Conservation (phyloP, 2,797 vertebrate genomes). For the Okamejei kenojei region DNA sequence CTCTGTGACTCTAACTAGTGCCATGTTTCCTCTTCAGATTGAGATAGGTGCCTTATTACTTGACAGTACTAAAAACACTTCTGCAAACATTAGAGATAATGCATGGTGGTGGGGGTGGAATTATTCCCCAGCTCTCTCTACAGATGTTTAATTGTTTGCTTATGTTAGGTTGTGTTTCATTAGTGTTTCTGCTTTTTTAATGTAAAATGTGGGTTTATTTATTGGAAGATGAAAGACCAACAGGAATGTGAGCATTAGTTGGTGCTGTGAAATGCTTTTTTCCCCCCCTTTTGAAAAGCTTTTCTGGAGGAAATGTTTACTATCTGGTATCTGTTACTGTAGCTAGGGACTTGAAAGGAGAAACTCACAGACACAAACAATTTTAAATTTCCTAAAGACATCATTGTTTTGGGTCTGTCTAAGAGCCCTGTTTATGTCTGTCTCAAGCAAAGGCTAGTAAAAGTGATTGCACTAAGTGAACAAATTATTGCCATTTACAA, state of each 20-base stretch:
- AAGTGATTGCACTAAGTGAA: constrained; percentile 19
- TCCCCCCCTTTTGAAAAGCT: not conserved
- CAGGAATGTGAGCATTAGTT: constrained; percentile 22
- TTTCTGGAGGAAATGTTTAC: not conserved
- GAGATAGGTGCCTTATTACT: constrained; percentile 4
- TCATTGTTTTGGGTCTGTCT: too few relatives aligned
- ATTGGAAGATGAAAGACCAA: constrained; percentile 26
- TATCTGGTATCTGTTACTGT: constrained; percentile 25
- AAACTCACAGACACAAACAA: constrained; percentile 9
- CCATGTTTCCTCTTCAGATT: not conserved
- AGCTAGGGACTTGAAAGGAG: constrained; percentile 23
- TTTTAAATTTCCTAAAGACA: constrained; percentile 34
- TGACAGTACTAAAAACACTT: not conserved
- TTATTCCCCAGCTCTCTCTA: not conserved
- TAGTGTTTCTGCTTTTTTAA: constrained; percentile 31
- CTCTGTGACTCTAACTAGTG: not conserved
- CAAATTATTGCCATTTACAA: not conserved
- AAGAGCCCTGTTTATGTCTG: constrained; percentile 11
- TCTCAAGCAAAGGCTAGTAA: not conserved
- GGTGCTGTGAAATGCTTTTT: not conserved
- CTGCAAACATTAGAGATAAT: not conserved
- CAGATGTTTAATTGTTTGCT: constrained; percentile 36
- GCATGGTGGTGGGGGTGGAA: not conserved
- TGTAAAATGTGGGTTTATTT: constrained; percentile 30
- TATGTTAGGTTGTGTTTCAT: constrained; percentile 34